Conservation (phyloP, 2,113 vertebrate species). For the Labeo catla region DNA sequence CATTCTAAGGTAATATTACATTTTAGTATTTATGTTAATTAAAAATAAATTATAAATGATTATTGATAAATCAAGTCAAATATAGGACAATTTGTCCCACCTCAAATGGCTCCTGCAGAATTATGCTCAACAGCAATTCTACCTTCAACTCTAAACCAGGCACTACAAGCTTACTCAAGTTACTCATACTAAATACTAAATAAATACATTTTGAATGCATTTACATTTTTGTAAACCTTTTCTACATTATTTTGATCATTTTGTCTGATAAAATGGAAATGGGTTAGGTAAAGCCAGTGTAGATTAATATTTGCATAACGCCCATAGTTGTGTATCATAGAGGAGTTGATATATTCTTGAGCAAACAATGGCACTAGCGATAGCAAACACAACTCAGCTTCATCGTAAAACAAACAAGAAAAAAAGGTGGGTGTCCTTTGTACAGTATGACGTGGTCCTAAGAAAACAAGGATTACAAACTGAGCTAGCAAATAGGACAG, state of each 20-base stretch:
- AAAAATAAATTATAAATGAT: too few relatives aligned
- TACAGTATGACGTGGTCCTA: background rate
- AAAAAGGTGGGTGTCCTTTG: background rate
- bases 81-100: background rate
- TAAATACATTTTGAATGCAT: background rate
- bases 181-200: background rate
- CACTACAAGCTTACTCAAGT: background rate
- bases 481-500: background rate
- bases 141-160: background rate
- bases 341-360: background rate
- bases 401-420: background rate
- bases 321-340: background rate
- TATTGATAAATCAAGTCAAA: background rate
- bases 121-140: too few relatives aligned
- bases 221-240: background rate
- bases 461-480: background rate
- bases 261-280: background rate
- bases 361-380: background rate
- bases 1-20: background rate
- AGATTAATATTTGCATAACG: background rate
- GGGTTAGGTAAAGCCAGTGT: background rate
- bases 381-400: background rate
- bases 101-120: background rate
- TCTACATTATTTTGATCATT: background rate
- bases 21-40: background rate